Base-by-base conservation (phyloP, 2,797 vertebrate genomes). In the Lagocephalus sceleratus region DNA sequence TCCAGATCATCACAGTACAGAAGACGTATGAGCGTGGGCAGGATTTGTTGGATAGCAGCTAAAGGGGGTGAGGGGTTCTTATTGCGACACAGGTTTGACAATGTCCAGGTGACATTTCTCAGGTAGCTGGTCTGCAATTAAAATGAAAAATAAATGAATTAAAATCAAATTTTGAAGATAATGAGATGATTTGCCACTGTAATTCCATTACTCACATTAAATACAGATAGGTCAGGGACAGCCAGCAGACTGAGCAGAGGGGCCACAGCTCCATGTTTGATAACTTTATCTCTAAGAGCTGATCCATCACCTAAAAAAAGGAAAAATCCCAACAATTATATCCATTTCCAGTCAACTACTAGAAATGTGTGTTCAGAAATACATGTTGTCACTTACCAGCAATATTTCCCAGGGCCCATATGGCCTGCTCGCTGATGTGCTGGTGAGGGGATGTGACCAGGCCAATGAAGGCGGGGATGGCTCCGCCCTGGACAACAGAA, bases 361-460 rank as follows among this genome's bases (percentile, higher is more conserved):
- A 2, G 19, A 15, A 5, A 41, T 0, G n/a, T 2, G 52, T 0
- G 20, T 0, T 5, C 1, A 16, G 25, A 17, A 25, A 4, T 43
- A 5, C 2, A 17, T n/a, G 9, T 0, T 1, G 9, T 11, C 1
- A 79, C 71, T 67, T 89, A 99, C 96, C 97, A 81, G 96, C 97
- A 54, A 99, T 99, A 54, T 99, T 99, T 63, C 97, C 97, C 0
- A 99, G 74, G 1, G 97, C 97, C 97, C 97, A 99, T 15, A 99
- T 91, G 0, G 97, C 97, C 74, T 99, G 97, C 78, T 99, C 97
- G 38, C 95, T 96, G 86, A 99, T 95, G 79, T 99, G 97, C 69
- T 92, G 68, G 29, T 98, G 94, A 2, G 94, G 91, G 21, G 95
- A 99, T 0, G 88, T 81, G 78, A 99, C 78, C 5, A 99, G 87